Base-by-base conservation (phyloP, 2,888 invertebrate genomes). In the Steinernema hermaphroditum region DNA sequence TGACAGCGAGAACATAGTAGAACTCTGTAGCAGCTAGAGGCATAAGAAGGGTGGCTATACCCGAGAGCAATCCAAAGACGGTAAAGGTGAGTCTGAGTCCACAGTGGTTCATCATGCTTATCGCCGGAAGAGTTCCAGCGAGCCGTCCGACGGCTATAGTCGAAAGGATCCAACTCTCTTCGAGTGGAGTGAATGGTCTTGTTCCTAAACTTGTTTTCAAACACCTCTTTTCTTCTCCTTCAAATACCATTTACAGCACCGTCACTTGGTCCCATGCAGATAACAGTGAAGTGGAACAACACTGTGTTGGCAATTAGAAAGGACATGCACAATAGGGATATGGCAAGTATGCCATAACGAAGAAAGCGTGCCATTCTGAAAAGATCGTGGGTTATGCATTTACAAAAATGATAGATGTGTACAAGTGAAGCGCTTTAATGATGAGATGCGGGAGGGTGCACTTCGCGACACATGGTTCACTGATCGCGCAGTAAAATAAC, bases 141-240 rank as follows among this genome's bases (percentile, higher is more conserved):
- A 62, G 62, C 6, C 62, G 62, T 62, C 62, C 62, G 4, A 62
- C 62, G 2, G 62, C 62, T 1, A 62, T 29, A 9, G 62, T 32
- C 22, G 62, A 62, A 4, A 62, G 34, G n/a, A 62, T 62, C 62
- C 62, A 62, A 27, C 62, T 62, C 19, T 62, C 62, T 62, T 62
- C 32, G 9, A 62, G 27, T 27, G 62, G 62, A 29, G 62, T 29
- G 62, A 62, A 62, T 16, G 29, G 8, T 32, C 32, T 29, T 19
- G 62, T 62, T 29, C 27, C 62, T 62, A 16, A n/a, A 62, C 16
- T 24, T 22, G 43, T 9, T 16, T 9, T 46, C 46, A 4, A 16
- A 46, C 4, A 19, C 2, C 46, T 46, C 46, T 46, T 9, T 46
- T 4, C 46, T 46, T 46, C 6, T 8, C 37, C 6, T 37, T 37